These are phyloP conservation scores for Clamator glandarius DNA, from an alignment of 2,797 vertebrate genomes.

Conservation along the genomic window DNA sequence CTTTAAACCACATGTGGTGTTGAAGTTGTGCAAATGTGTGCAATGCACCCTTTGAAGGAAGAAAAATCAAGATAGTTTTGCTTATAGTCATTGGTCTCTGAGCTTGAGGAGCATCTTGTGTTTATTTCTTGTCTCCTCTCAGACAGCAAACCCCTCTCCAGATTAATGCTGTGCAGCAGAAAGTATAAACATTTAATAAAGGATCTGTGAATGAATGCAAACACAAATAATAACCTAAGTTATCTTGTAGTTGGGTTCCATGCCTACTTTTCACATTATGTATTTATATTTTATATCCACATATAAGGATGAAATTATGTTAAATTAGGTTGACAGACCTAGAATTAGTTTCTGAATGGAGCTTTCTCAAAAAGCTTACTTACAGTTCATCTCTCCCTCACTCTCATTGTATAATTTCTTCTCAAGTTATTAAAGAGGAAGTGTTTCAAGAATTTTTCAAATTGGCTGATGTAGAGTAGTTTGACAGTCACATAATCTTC, in stretches of 20 bases:
- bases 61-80: neutral
- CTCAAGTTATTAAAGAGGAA: constrained; percentile 21
- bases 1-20: neutral
- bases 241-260: neutral
- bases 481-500: constrained; percentile 7
- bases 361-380: constrained; percentile 4
- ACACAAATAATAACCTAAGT: neutral
- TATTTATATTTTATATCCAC: neutral
- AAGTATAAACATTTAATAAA: neutral
- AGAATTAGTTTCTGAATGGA: constrained; percentile 17
- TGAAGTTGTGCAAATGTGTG: neutral
- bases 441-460: constrained; percentile 47
- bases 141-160: neutral
- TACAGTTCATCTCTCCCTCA: neutral
- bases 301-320: neutral
- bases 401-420: constrained; percentile 7
- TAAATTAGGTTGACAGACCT: constrained; percentile 11
- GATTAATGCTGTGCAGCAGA: neutral
- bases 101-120: neutral
- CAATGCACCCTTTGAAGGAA: neutral
- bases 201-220: neutral
- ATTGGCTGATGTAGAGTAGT: neutral
- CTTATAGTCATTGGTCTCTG: neutral
- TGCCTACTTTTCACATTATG: neutral
- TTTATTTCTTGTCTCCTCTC: neutral